Evolutionary conservation across 2,113 vertebrate species (phyloP), one percentile per base, ranked within the genome.

Genomic region (Urocynchramus pylzowi): DNA sequence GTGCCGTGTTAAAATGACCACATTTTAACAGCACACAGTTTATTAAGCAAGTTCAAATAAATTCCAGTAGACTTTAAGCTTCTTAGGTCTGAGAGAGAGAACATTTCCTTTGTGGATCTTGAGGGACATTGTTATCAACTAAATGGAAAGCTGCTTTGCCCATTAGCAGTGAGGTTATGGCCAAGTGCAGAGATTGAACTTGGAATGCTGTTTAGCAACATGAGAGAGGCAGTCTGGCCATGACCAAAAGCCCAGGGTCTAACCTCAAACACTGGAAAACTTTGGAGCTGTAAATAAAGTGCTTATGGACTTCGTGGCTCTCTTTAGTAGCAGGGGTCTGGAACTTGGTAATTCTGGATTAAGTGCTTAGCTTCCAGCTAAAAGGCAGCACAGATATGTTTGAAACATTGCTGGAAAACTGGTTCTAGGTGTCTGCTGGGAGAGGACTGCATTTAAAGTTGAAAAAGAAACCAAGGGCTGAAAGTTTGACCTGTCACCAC

Each of bases 41-140:
- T 84, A 87, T 89, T 91, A 89, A 82, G 47, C 64, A 76, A 71
- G 74, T 89, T 93, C 69, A 91, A 89, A 52, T 94, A 70, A 91
- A 94, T 89, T 94, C 74, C 81, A 82, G 61, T 41, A 41, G 60
- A 45, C 47, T 95, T 89, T 84, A 94, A 91, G 74, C 78, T 93
- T 59, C 84, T 94, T 93, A 60, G 69, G 41, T 71, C 78, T 73
- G 30, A n/a, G 33, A 68, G 56, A 77, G 61, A 42, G 68, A 73
- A 37, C 30, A 41, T 93, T 79, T 79, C 24, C 22, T 70, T 14
- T 75, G 67, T 69, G 87, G 52, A 71, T 82, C 69, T 75, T 79
- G 92, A 60, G 74, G 78, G 87, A 68, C 65, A 15, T 89, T 16
- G 50, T 75, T 93, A 67, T 50, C 69, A 54, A 37, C 64, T 84